phyloP scores from a whole-genome alignment of 2,113 vertebrate genomes.

The Pseudonaja textilis region DNA sequence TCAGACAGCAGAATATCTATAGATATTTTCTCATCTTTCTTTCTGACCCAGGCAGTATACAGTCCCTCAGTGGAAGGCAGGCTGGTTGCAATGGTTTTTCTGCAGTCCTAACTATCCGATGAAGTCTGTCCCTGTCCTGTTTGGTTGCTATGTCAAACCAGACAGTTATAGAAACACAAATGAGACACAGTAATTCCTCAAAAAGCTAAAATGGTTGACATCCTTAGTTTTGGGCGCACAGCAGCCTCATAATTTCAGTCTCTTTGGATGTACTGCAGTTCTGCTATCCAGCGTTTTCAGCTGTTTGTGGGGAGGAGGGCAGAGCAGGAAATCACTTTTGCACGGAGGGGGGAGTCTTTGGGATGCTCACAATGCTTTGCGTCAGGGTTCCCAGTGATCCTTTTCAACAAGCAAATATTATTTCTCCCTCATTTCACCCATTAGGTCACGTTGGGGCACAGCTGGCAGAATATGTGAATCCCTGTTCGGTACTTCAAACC shows the following conservation, averaged over 20 bases:
- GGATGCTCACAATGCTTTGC: not conserved
- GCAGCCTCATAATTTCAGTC: not conserved
- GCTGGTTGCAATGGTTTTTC: not conserved
- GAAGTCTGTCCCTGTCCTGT: not conserved
- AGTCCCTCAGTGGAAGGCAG: not conserved
- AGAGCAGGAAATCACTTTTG: not conserved
- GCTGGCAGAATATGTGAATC: not conserved
- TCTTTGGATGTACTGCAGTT: not conserved
- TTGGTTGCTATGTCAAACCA: not conserved
- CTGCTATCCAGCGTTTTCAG: not conserved
- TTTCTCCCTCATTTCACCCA: not conserved
- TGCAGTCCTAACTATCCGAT: not conserved
- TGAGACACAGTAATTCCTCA: not conserved
- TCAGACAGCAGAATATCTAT: too few species aligned
- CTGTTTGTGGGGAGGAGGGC: not conserved
- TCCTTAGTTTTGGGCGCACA: not conserved
- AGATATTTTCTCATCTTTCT: not conserved
- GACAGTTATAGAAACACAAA: not conserved
- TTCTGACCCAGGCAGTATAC: not conserved
- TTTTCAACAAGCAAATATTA: not conserved
- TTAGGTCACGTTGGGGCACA: not conserved
- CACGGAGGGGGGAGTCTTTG: not conserved
- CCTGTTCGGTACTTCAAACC: not conserved
- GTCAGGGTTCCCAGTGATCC: not conserved
- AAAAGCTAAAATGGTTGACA: not conserved